Evolutionary conservation across 2,888 invertebrate genomes (phyloP).

Genomic region (Thalpophila matura): DNA sequence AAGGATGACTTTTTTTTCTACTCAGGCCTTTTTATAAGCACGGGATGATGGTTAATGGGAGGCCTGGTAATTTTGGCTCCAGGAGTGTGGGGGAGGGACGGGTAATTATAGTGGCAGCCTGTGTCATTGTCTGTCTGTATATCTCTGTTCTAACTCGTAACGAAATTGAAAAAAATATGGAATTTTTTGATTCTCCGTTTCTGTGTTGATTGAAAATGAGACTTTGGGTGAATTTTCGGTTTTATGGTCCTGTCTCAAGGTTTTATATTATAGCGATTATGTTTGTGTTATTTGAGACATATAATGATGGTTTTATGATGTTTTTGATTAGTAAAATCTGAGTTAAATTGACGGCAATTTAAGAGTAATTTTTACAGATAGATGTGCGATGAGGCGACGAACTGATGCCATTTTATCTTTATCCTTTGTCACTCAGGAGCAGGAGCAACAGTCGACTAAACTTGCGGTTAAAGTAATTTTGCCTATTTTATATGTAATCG

Average conservation of each 20-base stretch:
- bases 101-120: slow-evolving; percentile 87
- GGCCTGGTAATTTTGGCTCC: slow-evolving; percentile 83
- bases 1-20: slow-evolving; percentile 80
- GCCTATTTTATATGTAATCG: neutral
- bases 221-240: slow-evolving; percentile 50
- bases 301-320: slow-evolving; percentile 27
- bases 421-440: neutral
- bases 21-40: slow-evolving; percentile 82
- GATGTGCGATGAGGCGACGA: neutral
- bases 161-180: slow-evolving; percentile 72
- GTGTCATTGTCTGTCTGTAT: slow-evolving; percentile 88
- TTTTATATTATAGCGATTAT: slow-evolving; percentile 43
- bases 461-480: neutral
- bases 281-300: slow-evolving; percentile 28
- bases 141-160: slow-evolving; percentile 78
- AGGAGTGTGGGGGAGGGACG: slow-evolving; percentile 65
- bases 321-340: slow-evolving; percentile 8
- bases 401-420: neutral
- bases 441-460: too few relatives aligned
- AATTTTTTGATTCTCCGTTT: slow-evolving; percentile 56
- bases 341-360: neutral
- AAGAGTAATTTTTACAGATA: slow-evolving; percentile 1
- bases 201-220: slow-evolving; percentile 59
- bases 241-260: slow-evolving; percentile 48
- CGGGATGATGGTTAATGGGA: slow-evolving; percentile 86